phyloP scores from a whole-genome alignment of 2,888 invertebrate species.

The Leptarthrus brevirostris region DNA sequence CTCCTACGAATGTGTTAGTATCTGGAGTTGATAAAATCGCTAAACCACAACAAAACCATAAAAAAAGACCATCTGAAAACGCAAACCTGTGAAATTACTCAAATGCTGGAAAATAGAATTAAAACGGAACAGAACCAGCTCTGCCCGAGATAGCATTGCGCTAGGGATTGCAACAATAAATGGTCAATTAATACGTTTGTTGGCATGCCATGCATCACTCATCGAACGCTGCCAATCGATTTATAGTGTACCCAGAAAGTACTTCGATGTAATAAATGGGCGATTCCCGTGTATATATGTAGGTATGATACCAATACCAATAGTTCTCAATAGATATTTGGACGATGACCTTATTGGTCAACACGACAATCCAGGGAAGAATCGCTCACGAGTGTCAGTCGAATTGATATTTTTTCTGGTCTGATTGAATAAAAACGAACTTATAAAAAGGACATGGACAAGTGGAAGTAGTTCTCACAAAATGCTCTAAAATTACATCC shows the following conservation, averaged over 20 bases:
- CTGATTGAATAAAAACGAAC: slow-evolving; percentile 7
- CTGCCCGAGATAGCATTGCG: not conserved
- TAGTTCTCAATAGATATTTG: not conserved
- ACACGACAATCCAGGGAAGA: not conserved
- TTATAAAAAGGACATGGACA: not conserved
- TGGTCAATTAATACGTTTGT: not conserved
- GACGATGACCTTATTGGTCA: slow-evolving; percentile 6
- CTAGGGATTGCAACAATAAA: not conserved
- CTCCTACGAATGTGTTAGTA: not conserved
- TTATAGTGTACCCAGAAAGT: slow-evolving; percentile 31
- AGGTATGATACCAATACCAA: not conserved
- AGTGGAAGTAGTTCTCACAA: not conserved
- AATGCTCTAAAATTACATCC: slow-evolving; percentile 14
- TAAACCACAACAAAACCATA: not conserved
- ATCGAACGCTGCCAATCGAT: slow-evolving; percentile 42
- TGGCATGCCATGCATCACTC: slow-evolving; percentile 14
- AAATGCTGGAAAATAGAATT: not conserved
- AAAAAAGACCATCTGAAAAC: not conserved
- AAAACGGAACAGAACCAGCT: not conserved
- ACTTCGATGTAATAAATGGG: slow-evolving; percentile 45
- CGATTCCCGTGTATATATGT: too few species aligned
- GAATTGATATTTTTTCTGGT: not conserved
- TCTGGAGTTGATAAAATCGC: not conserved
- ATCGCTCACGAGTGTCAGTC: not conserved
- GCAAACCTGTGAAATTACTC: not conserved